Evolutionary conservation across 2,797 vertebrate species (phyloP).

Genomic region (Clarias platycephalus): DNA sequence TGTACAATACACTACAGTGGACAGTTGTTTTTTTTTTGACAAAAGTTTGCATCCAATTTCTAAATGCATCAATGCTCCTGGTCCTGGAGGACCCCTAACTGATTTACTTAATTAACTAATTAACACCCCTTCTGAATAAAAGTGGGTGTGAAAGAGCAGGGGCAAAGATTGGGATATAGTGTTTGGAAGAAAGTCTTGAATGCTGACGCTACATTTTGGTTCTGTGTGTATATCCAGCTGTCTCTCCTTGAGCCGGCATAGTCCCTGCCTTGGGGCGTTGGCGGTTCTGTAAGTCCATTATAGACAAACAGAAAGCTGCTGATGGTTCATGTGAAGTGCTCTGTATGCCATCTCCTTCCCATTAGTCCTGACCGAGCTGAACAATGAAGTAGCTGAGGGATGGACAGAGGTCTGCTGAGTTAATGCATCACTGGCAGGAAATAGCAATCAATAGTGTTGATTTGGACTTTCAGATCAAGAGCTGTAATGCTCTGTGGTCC

Average conservation of each 20-base stretch:
- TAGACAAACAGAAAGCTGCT: constrained; percentile 14
- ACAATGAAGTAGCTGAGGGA: constrained; percentile 26
- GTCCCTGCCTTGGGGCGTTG: constrained; percentile 14
- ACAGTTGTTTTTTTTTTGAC: neutral
- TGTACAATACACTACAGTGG: neutral
- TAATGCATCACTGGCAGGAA: constrained; percentile 44
- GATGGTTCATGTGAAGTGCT: constrained; percentile 34
- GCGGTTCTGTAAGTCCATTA: constrained; percentile 28
- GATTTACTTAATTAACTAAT: no score
- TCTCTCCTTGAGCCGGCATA: neutral
- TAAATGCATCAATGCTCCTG: neutral
- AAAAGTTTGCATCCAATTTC: neutral
- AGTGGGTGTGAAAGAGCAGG: no score
- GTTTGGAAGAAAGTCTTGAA: neutral
- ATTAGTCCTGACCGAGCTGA: constrained; percentile 31
- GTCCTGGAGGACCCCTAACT: no score
- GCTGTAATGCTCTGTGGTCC: neutral
- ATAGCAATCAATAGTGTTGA: constrained; percentile 42
- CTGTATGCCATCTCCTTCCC: constrained; percentile 27
- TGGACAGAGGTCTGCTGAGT: constrained; percentile 26
- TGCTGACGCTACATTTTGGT: neutral
- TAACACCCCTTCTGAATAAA: no score
- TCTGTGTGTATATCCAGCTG: neutral
- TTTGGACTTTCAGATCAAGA: constrained; percentile 30
- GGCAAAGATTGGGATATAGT: neutral